A percentile compares a stretch with the other conserved stretches of the same genome.
Evolutionary conservation across 2,888 invertebrate genomes (phyloP).

Genomic region (Seladonia tumulorum): DNA sequence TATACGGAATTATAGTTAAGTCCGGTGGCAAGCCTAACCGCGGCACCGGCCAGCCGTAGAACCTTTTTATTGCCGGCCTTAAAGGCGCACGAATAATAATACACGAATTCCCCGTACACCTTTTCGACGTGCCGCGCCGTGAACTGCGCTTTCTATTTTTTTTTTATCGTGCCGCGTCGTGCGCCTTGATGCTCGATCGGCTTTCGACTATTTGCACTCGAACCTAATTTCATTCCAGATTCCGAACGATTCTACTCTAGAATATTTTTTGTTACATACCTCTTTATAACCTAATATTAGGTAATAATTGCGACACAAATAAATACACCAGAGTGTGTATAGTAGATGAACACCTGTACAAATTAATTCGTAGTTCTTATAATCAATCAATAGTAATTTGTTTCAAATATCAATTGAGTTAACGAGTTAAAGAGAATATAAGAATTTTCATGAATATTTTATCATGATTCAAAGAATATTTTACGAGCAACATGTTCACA

Average conservation of each 20-base stretch:
- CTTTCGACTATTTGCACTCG: not conserved
- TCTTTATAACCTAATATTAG: too few species aligned
- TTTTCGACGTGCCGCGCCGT: conserved; percentile 52
- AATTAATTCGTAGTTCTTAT: too few species aligned
- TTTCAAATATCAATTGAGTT: too few species aligned
- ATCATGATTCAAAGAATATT: not conserved
- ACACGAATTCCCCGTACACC: conserved; percentile 63
- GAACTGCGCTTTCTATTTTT: conserved; percentile 26
- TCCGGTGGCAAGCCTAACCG: conserved; percentile 46
- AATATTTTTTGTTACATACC: too few species aligned
- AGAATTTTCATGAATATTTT: too few species aligned
- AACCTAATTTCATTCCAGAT: not conserved
- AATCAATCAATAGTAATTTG: too few species aligned
- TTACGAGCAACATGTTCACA: not conserved
- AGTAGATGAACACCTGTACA: too few species aligned
- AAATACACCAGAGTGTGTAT: too few species aligned
- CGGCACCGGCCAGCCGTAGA: conserved; percentile 63
- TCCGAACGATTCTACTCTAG: too few species aligned
- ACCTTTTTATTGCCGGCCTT: conserved; percentile 72
- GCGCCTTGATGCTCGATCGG: not conserved
- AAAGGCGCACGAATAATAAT: conserved; percentile 76
- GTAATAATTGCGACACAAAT: too few species aligned
- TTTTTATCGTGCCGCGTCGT: not conserved
- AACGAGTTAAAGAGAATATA: too few species aligned
- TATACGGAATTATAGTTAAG: conserved; percentile 72